These are phyloP conservation scores for Lindbergichthys nudifrons DNA, from an alignment of 2,797 vertebrate species.

Conservation along the genomic window DNA sequence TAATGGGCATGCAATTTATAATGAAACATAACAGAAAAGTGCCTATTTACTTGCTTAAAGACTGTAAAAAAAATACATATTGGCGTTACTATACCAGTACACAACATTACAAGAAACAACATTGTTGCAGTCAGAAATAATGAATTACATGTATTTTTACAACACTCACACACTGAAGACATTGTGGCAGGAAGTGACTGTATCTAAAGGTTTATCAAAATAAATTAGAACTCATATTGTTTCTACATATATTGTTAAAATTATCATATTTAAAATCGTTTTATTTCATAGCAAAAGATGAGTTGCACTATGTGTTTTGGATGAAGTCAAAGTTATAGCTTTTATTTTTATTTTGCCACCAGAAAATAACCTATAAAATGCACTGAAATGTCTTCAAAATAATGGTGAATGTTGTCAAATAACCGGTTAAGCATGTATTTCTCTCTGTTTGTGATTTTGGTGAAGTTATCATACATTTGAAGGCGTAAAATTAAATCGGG, in stretches of 20 bases:
- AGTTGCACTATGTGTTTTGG: background rate
- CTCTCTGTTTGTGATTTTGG: background rate
- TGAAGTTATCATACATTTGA: too few species aligned
- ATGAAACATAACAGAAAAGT: background rate
- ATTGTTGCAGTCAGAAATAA: background rate
- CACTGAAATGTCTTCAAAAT: background rate
- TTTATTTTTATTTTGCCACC: background rate
- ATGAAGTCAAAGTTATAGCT: background rate
- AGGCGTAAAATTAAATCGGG: background rate
- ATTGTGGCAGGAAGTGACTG: constrained; percentile 1
- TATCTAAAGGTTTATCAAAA: background rate
- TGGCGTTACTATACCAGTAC: background rate
- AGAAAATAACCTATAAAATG: background rate
- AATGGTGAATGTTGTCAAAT: background rate
- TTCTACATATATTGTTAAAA: background rate
- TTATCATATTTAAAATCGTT: background rate
- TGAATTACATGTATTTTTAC: background rate
- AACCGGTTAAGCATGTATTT: background rate
- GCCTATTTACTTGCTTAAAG: background rate
- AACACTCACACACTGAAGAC: background rate
- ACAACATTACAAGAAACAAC: background rate
- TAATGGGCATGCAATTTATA: background rate
- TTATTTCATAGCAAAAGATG: background rate
- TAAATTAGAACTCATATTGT: background rate
- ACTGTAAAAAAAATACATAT: background rate